Evolutionary conservation across 92 coral and sea anemone species (phyloP).

Genomic region (Heliopora coerulea): DNA sequence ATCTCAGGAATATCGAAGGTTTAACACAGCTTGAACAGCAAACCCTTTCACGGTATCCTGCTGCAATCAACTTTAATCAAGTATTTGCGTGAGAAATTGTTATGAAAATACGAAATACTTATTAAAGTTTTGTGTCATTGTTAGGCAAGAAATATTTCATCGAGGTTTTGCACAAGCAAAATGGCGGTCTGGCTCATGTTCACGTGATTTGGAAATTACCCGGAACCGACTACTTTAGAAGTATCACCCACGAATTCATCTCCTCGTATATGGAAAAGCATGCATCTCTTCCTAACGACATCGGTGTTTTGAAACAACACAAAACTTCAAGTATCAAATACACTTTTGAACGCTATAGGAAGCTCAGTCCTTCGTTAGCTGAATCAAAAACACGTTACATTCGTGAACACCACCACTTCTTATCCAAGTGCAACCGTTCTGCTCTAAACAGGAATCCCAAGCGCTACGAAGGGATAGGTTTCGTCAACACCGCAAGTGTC

Average conservation of each 20-base stretch:
- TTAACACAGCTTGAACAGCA: too few species aligned
- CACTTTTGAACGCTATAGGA: constrained; percentile 6
- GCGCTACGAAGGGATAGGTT: constrained; percentile 62
- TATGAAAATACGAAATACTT: too few species aligned
- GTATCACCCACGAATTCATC: constrained; percentile 35
- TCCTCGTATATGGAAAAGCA: constrained; percentile 56
- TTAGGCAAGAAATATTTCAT: constrained; percentile 13
- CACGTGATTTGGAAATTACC: constrained; percentile 70
- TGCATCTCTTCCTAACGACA: too few species aligned
- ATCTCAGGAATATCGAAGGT: too few species aligned
- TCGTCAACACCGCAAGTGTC: constrained; percentile 62
- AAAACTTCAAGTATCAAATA: constrained; percentile 1
- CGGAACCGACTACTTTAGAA: constrained; percentile 33
- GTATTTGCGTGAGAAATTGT: too few species aligned
- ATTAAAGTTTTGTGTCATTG: too few species aligned
- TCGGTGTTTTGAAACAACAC: constrained; percentile 4
- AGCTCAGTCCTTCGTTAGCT: constrained; percentile 35
- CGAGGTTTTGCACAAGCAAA: constrained; percentile 31
- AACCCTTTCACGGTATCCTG: too few species aligned
- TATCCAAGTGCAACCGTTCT: constrained; percentile 45
- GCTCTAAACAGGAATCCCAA: constrained; percentile 13
- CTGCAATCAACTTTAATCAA: too few species aligned
- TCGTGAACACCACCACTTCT: constrained; percentile 45
- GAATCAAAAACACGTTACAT: too few species aligned
- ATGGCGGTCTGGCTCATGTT: constrained; percentile 41